Evolutionary conservation across 2,888 invertebrate genomes (phyloP).

Genomic region (Dione juno): DNA sequence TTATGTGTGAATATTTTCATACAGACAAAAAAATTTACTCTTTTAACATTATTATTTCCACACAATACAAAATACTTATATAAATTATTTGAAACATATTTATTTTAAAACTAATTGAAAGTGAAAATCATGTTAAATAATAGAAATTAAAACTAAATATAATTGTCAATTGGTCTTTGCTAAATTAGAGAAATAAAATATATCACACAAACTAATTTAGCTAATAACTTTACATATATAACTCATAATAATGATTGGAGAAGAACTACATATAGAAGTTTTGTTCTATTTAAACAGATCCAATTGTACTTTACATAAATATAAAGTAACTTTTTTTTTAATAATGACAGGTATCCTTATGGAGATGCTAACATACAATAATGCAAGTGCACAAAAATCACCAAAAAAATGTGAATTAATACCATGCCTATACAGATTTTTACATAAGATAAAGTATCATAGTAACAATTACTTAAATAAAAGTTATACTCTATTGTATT

Average conservation of each 20-base stretch:
- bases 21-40: background rate
- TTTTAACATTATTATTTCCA: background rate
- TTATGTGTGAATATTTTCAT: background rate
- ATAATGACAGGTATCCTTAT: slow-evolving; percentile 27
- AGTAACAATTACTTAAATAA: slow-evolving; percentile 74
- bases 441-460: slow-evolving; percentile 69
- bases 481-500: slow-evolving; percentile 70
- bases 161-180: slow-evolving; percentile 13
- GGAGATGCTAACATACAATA: slow-evolving; percentile 41
- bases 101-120: background rate
- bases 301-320: slow-evolving; percentile 35
- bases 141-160: slow-evolving; percentile 17
- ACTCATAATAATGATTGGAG: background rate
- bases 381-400: slow-evolving; percentile 59
- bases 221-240: slow-evolving; percentile 20
- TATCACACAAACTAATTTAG: slow-evolving; percentile 34
- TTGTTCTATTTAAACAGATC: slow-evolving; percentile 27
- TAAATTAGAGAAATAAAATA: slow-evolving; percentile 24
- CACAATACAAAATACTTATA: background rate
- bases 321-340: slow-evolving; percentile 15
- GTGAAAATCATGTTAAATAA: background rate
- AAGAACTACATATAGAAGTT: slow-evolving; percentile 1
- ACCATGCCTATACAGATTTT: slow-evolving; percentile 75
- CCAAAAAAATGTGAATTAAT: slow-evolving; percentile 54
- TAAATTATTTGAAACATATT: background rate